phyloP scores from a whole-genome alignment of 2,113 vertebrate species.

The Caranx melampygus region DNA sequence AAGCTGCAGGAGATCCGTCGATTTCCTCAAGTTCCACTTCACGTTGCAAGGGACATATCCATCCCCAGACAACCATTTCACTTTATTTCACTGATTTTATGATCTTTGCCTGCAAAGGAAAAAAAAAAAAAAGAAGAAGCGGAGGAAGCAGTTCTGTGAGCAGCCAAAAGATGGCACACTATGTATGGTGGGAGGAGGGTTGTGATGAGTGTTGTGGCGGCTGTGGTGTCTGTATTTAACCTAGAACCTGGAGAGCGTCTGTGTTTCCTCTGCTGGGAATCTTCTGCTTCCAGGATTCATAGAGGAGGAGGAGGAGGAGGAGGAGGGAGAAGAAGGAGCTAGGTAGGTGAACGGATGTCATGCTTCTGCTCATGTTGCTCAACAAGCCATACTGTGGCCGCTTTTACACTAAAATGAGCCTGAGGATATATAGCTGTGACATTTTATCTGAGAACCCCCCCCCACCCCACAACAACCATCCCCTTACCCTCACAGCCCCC shows the following conservation, averaged over 20 bases:
- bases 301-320: constrained; percentile 54
- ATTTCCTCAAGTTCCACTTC: constrained; percentile 79
- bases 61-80: constrained; percentile 75
- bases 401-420: constrained; percentile 70
- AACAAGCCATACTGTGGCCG: constrained; percentile 62
- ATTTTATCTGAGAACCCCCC: constrained; percentile 61
- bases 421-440: constrained; percentile 70
- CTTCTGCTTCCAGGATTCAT: constrained; percentile 71
- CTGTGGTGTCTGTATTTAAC: constrained; percentile 78
- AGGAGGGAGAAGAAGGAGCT: constrained; percentile 60
- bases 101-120: constrained; percentile 63
- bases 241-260: constrained; percentile 76
- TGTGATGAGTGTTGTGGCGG: constrained; percentile 38
- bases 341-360: constrained; percentile 73
- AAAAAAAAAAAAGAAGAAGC: neutral
- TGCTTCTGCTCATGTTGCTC: constrained; percentile 67
- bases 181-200: constrained; percentile 69
- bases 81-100: constrained; percentile 80
- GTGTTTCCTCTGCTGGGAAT: constrained; percentile 77
- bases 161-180: constrained; percentile 84
- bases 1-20: constrained; percentile 69
- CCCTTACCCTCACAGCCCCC: neutral
- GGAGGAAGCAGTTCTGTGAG: constrained; percentile 55
- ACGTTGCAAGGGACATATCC: constrained; percentile 75
- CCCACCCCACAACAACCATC: too few relatives aligned